phyloP scores from a whole-genome alignment of 2,113 vertebrate genomes.

The Ctenomys sociabilis region DNA sequence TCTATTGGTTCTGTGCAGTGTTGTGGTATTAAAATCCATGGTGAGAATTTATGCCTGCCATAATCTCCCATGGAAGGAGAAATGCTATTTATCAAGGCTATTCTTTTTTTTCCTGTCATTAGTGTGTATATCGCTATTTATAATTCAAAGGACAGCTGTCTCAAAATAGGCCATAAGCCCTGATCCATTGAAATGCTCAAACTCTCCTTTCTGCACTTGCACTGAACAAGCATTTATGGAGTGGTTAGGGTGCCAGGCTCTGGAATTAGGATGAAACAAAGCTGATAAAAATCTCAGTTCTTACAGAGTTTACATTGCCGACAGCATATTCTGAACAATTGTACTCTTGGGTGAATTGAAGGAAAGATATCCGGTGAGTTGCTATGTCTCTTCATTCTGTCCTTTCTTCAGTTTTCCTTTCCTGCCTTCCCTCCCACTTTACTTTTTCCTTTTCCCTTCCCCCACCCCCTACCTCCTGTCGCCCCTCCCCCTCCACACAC shows the following conservation, averaged over 20 bases:
- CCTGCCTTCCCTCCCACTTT: background rate
- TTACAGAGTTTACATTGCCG: background rate
- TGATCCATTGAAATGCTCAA: conserved; percentile 11
- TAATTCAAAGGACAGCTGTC: conserved; percentile 9
- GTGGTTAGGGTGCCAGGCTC: background rate
- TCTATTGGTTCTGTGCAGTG: background rate
- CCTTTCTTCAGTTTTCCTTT: background rate
- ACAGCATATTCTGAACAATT: background rate
- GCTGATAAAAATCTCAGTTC: background rate
- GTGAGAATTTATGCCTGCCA: background rate
- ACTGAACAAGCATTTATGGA: background rate
- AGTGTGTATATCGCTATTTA: background rate
- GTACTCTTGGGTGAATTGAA: background rate
- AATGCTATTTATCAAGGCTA: background rate
- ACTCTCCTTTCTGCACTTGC: background rate
- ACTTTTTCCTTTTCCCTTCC: background rate
- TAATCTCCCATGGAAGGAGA: background rate
- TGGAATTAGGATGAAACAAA: background rate
- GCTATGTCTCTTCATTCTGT: background rate
- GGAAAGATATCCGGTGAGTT: background rate
- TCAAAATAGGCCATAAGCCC: background rate
- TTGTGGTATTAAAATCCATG: background rate
- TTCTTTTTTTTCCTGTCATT: background rate
- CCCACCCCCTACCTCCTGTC: background rate
- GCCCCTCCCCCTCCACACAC: background rate